Conservation (phyloP, 2,113 vertebrate genomes). For the Myodes glareolus region DNA sequence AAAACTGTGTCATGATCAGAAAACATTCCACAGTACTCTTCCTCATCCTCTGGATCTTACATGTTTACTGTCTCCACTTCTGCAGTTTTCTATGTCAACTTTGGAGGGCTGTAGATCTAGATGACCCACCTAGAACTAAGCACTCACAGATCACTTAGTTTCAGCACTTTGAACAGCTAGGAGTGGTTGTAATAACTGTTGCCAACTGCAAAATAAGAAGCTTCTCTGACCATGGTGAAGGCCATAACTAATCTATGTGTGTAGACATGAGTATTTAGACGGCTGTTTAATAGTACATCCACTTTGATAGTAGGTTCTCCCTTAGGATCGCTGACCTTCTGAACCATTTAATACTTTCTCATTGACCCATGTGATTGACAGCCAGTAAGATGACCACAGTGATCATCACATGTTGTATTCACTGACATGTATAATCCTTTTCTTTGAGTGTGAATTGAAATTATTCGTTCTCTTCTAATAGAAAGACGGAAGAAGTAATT, state of each 20-base stretch:
- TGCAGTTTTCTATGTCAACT: background rate
- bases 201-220: background rate
- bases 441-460: background rate
- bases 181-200: background rate
- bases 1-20: background rate
- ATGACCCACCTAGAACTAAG: background rate
- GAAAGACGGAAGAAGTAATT: background rate
- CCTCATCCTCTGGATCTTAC: background rate
- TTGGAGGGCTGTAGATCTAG: background rate
- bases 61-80: background rate
- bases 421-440: background rate
- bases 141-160: background rate
- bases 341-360: background rate
- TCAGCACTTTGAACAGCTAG: background rate
- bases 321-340: background rate
- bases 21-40: too few species aligned
- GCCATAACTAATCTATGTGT: background rate
- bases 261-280: background rate
- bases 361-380: background rate
- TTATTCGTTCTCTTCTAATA: slow-evolving; percentile 3
- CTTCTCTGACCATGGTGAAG: background rate
- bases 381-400: background rate
- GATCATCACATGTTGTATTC: background rate
- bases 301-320: background rate
- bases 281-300: background rate